Conservation (phyloP, 2,113 vertebrate genomes). For the Syrmaticus mikado region DNA sequence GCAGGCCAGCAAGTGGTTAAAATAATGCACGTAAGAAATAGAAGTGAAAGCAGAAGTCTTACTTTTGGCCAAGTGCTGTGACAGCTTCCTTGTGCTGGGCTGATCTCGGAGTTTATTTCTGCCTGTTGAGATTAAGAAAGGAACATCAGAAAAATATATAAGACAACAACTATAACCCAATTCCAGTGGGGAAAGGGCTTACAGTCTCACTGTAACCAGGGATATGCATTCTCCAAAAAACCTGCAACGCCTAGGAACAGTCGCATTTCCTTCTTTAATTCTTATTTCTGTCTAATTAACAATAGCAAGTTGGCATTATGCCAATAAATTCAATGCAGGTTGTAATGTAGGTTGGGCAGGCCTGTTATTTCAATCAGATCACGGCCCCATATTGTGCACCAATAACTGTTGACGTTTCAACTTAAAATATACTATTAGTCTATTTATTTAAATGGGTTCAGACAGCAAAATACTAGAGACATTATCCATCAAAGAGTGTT, state of each 20-base stretch:
- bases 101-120: not conserved
- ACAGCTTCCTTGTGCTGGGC: not conserved
- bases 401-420: not conserved
- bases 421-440: not conserved
- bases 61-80: conserved; percentile 47
- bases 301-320: no score
- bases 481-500: not conserved
- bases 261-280: no score
- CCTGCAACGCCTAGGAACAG: no score
- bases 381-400: no score
- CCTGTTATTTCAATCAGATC: no score
- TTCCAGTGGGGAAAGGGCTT: not conserved
- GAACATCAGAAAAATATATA: not conserved
- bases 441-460: conserved; percentile 13
- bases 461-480: not conserved
- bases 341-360: no score
- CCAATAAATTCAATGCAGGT: no score
- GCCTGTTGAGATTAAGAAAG: conserved; percentile 9
- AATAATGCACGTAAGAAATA: not conserved
- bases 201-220: no score
- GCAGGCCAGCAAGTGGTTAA: not conserved
- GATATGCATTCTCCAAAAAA: no score
- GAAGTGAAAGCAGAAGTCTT: conserved; percentile 61
- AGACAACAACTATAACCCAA: not conserved
- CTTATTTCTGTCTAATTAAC: no score